Evolutionary conservation across 2,797 vertebrate species (phyloP).

Genomic region (Monodelphis domestica): DNA sequence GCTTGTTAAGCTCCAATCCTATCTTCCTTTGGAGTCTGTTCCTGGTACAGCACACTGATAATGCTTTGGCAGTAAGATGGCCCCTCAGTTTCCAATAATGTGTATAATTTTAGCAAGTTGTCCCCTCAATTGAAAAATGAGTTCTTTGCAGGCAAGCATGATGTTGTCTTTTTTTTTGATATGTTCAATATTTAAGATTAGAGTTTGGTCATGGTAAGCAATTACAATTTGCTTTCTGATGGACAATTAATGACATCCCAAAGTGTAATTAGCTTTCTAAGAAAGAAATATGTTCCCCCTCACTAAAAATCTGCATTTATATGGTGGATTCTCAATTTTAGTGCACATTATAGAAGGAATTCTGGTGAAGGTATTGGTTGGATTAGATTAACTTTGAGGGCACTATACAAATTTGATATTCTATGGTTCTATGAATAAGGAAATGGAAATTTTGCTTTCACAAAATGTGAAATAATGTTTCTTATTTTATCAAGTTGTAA

Average conservation of each 20-base stretch:
- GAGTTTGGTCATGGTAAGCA: background rate
- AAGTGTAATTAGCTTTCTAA: background rate
- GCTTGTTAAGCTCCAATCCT: background rate
- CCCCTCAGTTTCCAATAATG: background rate
- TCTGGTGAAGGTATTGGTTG: background rate
- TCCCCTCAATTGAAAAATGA: background rate
- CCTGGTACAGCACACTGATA: background rate
- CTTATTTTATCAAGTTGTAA: conserved; percentile 25
- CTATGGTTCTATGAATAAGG: background rate
- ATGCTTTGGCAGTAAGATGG: background rate
- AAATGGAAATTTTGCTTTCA: background rate
- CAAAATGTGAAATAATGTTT: background rate
- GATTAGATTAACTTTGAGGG: background rate
- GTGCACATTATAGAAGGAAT: background rate
- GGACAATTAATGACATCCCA: background rate
- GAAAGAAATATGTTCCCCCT: background rate
- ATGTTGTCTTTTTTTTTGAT: background rate
- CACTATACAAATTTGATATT: background rate
- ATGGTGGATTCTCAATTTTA: background rate
- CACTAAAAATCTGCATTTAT: background rate
- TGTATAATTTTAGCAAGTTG: background rate
- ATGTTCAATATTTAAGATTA: background rate
- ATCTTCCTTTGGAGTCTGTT: background rate
- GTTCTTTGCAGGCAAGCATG: background rate
- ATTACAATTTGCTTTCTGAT: background rate